These are phyloP conservation scores for Spialia ferax DNA, from an alignment of 2,888 invertebrate genomes.

Conservation along the genomic window DNA sequence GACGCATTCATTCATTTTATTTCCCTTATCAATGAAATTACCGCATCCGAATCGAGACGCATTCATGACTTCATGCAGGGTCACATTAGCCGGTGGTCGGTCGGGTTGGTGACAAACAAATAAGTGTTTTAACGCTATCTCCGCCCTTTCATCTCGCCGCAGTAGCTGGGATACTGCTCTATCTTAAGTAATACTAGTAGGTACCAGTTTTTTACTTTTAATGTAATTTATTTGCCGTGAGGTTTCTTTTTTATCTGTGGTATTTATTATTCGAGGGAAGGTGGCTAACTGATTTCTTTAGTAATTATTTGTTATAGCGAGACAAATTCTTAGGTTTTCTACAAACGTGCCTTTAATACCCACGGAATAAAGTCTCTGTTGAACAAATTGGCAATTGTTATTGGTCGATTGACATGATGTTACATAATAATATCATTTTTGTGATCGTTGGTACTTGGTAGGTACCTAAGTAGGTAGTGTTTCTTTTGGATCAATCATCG, in stretches of 20 bases:
- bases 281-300: too few species aligned
- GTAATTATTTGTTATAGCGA: too few species aligned
- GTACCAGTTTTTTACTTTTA: slow-evolving; percentile 5
- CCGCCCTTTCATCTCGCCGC: slow-evolving; percentile 70
- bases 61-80: slow-evolving; percentile 38
- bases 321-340: too few species aligned
- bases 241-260: neutral
- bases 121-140: slow-evolving; percentile 86
- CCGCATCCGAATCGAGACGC: neutral
- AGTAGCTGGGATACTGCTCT: slow-evolving; percentile 50
- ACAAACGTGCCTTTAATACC: too few species aligned
- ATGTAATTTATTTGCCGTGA: slow-evolving; percentile 6
- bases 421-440: too few species aligned
- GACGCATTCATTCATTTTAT: neutral
- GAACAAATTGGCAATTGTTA: too few species aligned
- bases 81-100: slow-evolving; percentile 61
- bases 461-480: too few species aligned
- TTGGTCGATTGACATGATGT: too few species aligned
- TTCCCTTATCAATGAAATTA: neutral
- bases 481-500: too few species aligned
- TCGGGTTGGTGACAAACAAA: slow-evolving; percentile 76
- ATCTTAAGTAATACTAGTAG: slow-evolving; percentile 31
- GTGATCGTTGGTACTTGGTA: too few species aligned
- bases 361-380: too few species aligned
- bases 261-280: neutral